phyloP scores from a whole-genome alignment of 2,888 invertebrate species.

The Odontocerum albicorne region DNA sequence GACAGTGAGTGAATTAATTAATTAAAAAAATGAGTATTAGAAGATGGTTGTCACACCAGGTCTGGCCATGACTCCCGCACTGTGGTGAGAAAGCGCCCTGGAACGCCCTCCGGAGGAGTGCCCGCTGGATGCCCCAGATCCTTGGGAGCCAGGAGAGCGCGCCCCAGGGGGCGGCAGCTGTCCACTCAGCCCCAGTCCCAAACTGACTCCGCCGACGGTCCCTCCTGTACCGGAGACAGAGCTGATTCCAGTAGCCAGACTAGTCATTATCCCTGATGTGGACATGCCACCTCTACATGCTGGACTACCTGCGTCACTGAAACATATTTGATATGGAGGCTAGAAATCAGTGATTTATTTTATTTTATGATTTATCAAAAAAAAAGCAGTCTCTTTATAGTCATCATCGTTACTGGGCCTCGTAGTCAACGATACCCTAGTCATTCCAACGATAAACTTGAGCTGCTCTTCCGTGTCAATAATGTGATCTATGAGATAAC shows the following conservation, averaged over 20 bases:
- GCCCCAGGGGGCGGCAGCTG: constrained; percentile 30
- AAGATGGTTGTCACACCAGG: too few species aligned
- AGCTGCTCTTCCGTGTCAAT: too few species aligned
- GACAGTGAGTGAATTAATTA: too few species aligned
- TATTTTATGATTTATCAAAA: too few species aligned
- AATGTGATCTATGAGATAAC: too few species aligned
- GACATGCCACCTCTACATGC: constrained; percentile 50
- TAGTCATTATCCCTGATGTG: constrained; percentile 39
- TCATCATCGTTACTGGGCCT: too few species aligned
- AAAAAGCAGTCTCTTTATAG: too few species aligned
- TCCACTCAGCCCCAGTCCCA: not conserved
- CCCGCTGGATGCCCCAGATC: constrained; percentile 43
- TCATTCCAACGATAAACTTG: too few species aligned
- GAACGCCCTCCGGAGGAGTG: constrained; percentile 42
- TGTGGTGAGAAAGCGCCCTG: constrained; percentile 33
- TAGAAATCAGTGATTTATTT: too few species aligned
- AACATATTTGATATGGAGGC: too few species aligned
- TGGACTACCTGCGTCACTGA: constrained; percentile 50
- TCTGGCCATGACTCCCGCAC: constrained; percentile 28
- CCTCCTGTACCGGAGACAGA: constrained; percentile 53
- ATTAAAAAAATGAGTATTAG: too few species aligned
- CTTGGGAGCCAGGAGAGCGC: constrained; percentile 43
- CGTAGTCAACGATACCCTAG: too few species aligned
- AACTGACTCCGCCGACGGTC: not conserved
- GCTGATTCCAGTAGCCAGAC: constrained; percentile 53